Conservation (phyloP, 23 tunicate species). For the Trididemnum miniatum region DNA sequence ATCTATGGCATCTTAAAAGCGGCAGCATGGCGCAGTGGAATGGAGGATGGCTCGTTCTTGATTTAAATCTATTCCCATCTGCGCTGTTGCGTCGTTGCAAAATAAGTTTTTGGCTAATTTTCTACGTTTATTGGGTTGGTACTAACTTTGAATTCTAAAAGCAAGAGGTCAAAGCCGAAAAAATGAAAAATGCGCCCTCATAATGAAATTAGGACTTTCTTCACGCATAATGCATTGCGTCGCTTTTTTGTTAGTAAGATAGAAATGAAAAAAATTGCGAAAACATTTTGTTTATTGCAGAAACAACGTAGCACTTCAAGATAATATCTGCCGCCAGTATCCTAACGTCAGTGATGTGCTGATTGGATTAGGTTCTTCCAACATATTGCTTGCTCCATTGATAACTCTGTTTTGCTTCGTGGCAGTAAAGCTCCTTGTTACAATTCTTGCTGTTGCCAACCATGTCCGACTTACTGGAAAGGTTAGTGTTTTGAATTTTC, state of each 20-base stretch:
- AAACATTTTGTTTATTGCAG: constrained; percentile 16
- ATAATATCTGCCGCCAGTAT: constrained; percentile 36
- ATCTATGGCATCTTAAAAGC: too few relatives aligned
- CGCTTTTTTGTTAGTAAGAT: background rate
- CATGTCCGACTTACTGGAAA: constrained; percentile 82
- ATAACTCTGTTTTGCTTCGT: constrained; percentile 36
- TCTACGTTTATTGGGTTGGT: too few relatives aligned
- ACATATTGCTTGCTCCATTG: constrained; percentile 37
- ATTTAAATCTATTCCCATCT: too few relatives aligned
- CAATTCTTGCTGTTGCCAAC: constrained; percentile 43
- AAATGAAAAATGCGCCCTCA: too few relatives aligned
- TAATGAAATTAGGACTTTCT: too few relatives aligned
- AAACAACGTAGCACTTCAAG: constrained; percentile 46
- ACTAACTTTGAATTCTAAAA: too few relatives aligned
- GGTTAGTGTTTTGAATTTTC: constrained; percentile 22
- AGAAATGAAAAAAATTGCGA: too few relatives aligned
- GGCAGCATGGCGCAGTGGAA: too few relatives aligned
- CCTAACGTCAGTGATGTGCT: constrained; percentile 28
- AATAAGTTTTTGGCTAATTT: too few relatives aligned
- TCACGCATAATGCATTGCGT: background rate
- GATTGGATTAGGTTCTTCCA: constrained; percentile 41
- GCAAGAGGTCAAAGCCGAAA: too few relatives aligned
- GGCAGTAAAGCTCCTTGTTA: constrained; percentile 35
- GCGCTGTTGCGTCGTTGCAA: too few relatives aligned
- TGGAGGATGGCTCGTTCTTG: too few relatives aligned